Base-by-base conservation (phyloP, 2,113 vertebrate genomes). In the Onychorhynchus coronatus region DNA sequence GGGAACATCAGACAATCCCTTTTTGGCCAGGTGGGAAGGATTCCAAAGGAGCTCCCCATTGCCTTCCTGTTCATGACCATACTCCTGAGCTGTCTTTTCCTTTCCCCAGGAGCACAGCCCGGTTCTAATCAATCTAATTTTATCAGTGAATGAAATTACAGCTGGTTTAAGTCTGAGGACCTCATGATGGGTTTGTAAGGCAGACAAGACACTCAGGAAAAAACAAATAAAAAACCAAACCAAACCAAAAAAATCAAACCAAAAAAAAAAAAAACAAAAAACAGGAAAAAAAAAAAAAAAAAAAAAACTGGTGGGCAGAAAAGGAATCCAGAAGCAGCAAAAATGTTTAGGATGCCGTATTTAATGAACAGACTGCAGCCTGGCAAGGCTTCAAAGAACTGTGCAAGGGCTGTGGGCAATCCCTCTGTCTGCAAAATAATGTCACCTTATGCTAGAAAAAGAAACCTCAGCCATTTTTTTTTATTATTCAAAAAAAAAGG, bases 131-230 rank as follows among this genome's bases (percentile, higher is more conserved):
- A 87, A 55, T 59, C 30, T 55, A 46, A 55, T 77, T 92, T 89
- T 62, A 89, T 96, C 87, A 77, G n/a, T 37, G 61, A 93, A 91
- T 68, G 33, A 93, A 93, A 82, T 88, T 87, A 79, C 96, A 95
- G 85, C 79, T 95, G 96, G 81, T 94, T 97, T 96, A 94, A 49
- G 97, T 95, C 88, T 87, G 79, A 80, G 49, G 79, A 71, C 70
- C 30, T 94, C 82, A 77, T 2, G 14, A 95, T 61, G 72, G 85
- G 79, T 89, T 89, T 96, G 92, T 94, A 96, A 96, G 78, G 85
- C 73, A 95, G 88, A 97, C 86, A 95, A 95, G 91, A 80, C n/a
- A 87, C 72, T 95, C 42, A 80, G 47, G 4, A 42, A 39, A 80
- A 61, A 80, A 72, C 46, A 50, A 39, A 66, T 22, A 62, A 80